Base-by-base conservation (phyloP, 2,888 invertebrate species). In the Ophion ellenae region DNA sequence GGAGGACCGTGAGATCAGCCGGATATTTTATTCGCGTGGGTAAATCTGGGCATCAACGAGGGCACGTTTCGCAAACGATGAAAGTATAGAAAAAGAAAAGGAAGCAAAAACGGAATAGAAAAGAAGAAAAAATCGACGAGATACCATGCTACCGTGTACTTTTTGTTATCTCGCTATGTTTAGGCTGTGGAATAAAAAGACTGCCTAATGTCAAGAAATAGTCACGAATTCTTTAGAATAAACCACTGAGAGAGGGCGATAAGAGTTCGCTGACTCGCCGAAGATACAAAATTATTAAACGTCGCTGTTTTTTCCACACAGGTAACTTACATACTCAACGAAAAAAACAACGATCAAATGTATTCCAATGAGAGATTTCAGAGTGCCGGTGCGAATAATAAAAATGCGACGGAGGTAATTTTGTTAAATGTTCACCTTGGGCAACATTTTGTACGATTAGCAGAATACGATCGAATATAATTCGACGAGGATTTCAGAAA, bases 1-100 rank as follows among this genome's bases (percentile, higher is more conserved):
- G 11, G 45, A 45, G 45, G 0, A 9, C 10, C 45, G 45, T 45
- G 45, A 45, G 45, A 45, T 45, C 45, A 74, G 67, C 45, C 81
- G 81, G 76, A 82, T 71, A 76, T 76, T 63, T 63, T 64, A 53
- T 70, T 82, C 63, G 47, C 81, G 76, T 82, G 76, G 69, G 77
- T 77, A 47, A 17, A 77, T 24, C 53, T 36, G 57, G 24, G 61
- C 59, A 40, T 47, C 36, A 57, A 24, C 9, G 74, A 45, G 53
- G 59, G 61, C 63, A 63, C 45, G 9, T 45, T 45, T 45, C 45
- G 45, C 45, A 45, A 45, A 45, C 45, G 45, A 11, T 45, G 11
- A 45, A 10, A 73, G 70, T 59, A 71, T 76, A 61, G 24, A 75
- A 71, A 63, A 17, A 53, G 45, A 64, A 79, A 57, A 80, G 75